phyloP scores from a whole-genome alignment of 2,113 vertebrate species.

The Antidorcas marsupialis region DNA sequence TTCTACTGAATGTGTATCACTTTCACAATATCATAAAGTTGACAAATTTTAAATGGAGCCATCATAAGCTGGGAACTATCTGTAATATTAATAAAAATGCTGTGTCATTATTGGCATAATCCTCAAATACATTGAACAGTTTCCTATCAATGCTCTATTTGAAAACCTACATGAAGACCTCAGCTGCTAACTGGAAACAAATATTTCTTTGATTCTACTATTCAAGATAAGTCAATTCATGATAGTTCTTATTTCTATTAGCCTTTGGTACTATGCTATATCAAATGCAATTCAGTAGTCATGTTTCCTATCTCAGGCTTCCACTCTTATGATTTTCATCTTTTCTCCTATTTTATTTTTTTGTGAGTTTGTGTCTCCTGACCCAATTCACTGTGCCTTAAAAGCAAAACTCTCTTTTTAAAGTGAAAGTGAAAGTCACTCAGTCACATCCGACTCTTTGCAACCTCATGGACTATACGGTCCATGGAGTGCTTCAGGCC shows the following conservation, averaged over 20 bases:
- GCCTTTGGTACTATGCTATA: not conserved
- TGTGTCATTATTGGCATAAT: not conserved
- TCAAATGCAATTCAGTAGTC: not conserved
- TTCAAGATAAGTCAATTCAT: not conserved
- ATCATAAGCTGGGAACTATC: not conserved
- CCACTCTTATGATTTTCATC: not conserved
- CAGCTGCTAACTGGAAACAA: not conserved
- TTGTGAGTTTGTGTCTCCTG: not conserved
- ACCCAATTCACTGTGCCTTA: not conserved
- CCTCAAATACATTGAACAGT: not conserved
- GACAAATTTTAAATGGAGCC: not conserved
- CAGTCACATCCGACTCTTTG: not conserved
- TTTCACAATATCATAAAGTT: not conserved
- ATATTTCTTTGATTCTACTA: not conserved
- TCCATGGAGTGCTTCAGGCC: not conserved
- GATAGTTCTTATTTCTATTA: not conserved
- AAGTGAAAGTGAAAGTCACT: not conserved
- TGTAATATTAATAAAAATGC: not conserved
- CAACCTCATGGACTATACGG: not conserved
- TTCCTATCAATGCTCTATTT: not conserved
- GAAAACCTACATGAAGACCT: not conserved
- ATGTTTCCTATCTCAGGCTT: not conserved
- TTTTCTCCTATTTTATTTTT: not conserved
- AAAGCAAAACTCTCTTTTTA: not conserved
- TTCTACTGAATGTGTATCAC: not conserved